A percentile compares a stretch with the other conserved stretches of the same genome.
Evolutionary conservation across 1,140 invertebrate genomes (phyloP).

Genomic region (Heliconius nattereri): DNA sequence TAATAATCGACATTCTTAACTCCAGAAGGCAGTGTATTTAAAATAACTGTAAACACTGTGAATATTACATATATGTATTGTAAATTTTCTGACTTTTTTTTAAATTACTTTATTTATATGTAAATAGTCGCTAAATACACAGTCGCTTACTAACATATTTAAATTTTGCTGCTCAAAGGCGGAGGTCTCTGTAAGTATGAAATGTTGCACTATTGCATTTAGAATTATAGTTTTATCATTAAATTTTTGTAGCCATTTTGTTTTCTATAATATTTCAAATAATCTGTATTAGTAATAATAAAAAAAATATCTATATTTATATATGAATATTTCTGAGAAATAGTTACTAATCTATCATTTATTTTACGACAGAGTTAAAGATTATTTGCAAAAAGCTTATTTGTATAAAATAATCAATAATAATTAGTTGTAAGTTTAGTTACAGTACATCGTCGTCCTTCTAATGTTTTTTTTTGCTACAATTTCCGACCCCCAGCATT

Average conservation of each 20-base stretch:
- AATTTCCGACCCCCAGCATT: conserved; percentile 21
- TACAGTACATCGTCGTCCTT: not conserved
- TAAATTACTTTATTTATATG: conserved; percentile 34
- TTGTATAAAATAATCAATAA: too few relatives aligned
- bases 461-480: conserved; percentile 1
- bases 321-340: too few relatives aligned
- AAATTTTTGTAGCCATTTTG: not conserved
- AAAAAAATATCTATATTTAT: too few relatives aligned
- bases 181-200: conserved; percentile 74
- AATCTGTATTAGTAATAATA: too few relatives aligned
- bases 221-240: not conserved
- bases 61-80: conserved; percentile 3
- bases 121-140: conserved; percentile 74
- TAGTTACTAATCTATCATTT: too few relatives aligned
- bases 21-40: too few relatives aligned
- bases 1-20: too few relatives aligned
- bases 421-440: too few relatives aligned
- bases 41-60: too few relatives aligned
- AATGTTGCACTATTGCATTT: conserved; percentile 21
- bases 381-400: too few relatives aligned
- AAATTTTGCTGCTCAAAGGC: conserved; percentile 73
- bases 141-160: conserved; percentile 63
- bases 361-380: too few relatives aligned
- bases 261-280: not conserved
- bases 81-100: not conserved